Evolutionary conservation across 35 echinoderm and acorn worm species (phyloP).

Genomic region (Anneissia japonica): DNA sequence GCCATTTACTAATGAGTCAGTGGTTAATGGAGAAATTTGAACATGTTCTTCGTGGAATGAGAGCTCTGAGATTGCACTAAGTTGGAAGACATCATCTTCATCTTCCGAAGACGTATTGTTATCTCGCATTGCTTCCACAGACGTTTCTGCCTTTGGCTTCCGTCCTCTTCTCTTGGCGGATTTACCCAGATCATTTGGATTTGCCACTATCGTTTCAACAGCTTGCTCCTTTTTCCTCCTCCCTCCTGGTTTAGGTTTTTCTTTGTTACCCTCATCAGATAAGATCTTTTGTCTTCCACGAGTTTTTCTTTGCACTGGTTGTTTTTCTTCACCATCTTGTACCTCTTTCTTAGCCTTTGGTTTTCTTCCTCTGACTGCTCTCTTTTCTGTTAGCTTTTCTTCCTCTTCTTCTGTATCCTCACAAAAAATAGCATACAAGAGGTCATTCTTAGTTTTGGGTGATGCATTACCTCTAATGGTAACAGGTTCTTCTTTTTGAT

Average conservation of each 20-base stretch:
- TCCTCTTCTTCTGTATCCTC: background rate
- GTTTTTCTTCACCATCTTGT: background rate
- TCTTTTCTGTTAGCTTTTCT: background rate
- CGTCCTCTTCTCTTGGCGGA: slow-evolving; percentile 39
- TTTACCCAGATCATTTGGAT: background rate
- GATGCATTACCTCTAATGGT: background rate
- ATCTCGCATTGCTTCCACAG: background rate
- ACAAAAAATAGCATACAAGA: background rate
- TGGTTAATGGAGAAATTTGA: background rate
- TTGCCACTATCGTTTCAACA: background rate
- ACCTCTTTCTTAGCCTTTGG: background rate
- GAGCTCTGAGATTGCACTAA: background rate
- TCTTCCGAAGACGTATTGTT: background rate
- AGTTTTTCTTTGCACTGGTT: background rate
- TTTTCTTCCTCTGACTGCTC: background rate
- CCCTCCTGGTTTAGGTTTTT: background rate
- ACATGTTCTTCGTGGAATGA: background rate
- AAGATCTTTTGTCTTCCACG: background rate
- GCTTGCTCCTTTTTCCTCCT: slow-evolving; percentile 13
- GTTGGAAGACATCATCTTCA: background rate
- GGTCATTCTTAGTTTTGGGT: background rate
- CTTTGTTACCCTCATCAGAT: background rate
- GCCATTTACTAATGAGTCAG: no score
- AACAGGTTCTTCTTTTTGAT: no score
- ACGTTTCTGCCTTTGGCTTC: slow-evolving; percentile 20